Conservation (phyloP, 35 echinoderm and acorn worm genomes). For the Diadema setosum region DNA sequence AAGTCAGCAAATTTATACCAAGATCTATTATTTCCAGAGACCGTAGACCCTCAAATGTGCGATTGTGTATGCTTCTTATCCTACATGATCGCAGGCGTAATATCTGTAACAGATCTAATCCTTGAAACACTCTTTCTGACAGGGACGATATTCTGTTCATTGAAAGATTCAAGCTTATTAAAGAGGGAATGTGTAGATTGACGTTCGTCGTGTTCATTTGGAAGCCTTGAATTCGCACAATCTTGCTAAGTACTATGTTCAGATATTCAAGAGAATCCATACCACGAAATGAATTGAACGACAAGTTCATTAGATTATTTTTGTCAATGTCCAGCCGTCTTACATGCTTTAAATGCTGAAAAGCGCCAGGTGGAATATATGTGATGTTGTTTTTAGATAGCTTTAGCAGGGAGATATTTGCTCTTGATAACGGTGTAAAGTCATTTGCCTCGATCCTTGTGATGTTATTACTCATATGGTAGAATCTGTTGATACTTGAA, state of each 20-base stretch:
- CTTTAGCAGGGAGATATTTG: too few species aligned
- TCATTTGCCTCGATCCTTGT: too few species aligned
- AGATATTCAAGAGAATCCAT: not conserved
- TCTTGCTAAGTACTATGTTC: not conserved
- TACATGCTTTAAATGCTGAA: not conserved
- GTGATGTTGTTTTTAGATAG: not conserved
- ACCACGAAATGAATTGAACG: not conserved
- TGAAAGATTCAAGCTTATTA: not conserved
- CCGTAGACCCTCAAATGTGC: not conserved
- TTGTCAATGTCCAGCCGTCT: not conserved
- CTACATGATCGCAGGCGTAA: not conserved
- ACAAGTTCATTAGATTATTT: not conserved
- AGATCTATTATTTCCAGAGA: not conserved
- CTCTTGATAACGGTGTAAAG: too few species aligned
- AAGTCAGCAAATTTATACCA: not conserved
- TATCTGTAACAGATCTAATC: not conserved
- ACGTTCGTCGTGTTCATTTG: not conserved
- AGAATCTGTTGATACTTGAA: too few species aligned
- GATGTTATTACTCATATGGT: too few species aligned
- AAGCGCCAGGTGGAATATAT: not conserved
- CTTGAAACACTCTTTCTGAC: not conserved
- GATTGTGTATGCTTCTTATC: not conserved
- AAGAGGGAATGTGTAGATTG: not conserved
- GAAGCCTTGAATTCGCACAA: not conserved
- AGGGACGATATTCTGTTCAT: not conserved